Percentiles rank a stretch among this genome's conserved stretches.
Evolutionary conservation across 37 sponge, comb jelly and placozoan species (phyloP).

Genomic region (Crambe crambe): DNA sequence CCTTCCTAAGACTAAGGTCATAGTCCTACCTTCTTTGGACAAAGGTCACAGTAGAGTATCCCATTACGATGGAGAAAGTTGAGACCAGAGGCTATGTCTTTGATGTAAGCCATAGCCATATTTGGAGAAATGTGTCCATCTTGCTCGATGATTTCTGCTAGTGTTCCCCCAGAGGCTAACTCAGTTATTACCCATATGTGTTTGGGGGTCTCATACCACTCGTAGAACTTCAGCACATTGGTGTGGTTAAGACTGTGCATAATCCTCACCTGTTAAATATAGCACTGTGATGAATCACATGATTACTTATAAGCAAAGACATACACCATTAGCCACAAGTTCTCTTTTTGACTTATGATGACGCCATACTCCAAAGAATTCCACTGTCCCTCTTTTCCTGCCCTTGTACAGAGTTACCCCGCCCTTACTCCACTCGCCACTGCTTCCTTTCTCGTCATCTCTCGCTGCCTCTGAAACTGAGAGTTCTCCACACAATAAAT

Average conservation of each 20-base stretch:
- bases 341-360: constrained; percentile 33
- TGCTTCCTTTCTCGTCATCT: background rate
- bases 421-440: background rate
- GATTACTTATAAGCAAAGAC: background rate
- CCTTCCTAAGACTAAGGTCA: background rate
- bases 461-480: background rate
- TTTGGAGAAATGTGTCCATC: constrained; percentile 57
- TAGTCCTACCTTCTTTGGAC: constrained; percentile 49
- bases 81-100: constrained; percentile 53
- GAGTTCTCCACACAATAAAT: constrained; percentile 71
- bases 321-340: constrained; percentile 46
- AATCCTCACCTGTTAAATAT: constrained; percentile 38
- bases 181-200: constrained; percentile 81
- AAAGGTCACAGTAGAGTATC: constrained; percentile 57
- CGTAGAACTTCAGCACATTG: constrained; percentile 59
- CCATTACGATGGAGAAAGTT: constrained; percentile 39
- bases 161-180: constrained; percentile 67
- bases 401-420: constrained; percentile 60
- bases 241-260: constrained; percentile 53
- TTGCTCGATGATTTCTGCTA: constrained; percentile 53
- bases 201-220: constrained; percentile 81
- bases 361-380: constrained; percentile 54
- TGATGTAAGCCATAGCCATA: constrained; percentile 12
- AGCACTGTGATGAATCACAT: background rate
- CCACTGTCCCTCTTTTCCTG: constrained; percentile 48